Evolutionary conservation across 2,888 invertebrate species (phyloP).

Genomic region (Deladenus siricidicola): DNA sequence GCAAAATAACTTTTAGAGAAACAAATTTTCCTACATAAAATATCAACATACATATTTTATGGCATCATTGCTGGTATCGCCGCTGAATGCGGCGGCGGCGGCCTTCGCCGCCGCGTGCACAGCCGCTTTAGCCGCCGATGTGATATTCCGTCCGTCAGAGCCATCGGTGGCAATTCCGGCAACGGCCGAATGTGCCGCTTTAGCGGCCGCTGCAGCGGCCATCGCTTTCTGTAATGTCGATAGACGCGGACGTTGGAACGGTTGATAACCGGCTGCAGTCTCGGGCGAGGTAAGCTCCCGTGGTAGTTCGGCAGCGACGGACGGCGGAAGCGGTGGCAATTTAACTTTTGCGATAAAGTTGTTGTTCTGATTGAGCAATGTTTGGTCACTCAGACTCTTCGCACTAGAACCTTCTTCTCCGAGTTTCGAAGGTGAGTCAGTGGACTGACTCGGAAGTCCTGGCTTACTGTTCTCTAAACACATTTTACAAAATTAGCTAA

Average conservation of each 20-base stretch:
- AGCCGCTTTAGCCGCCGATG: not conserved
- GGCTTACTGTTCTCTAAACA: too few relatives aligned
- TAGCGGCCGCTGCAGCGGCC: slow-evolving; percentile 11
- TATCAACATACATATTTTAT: not conserved
- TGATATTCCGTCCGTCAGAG: not conserved
- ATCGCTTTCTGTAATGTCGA: not conserved
- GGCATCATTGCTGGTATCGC: not conserved
- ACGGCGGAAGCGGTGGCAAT: too few relatives aligned
- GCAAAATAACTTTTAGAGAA: not conserved
- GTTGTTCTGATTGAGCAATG: too few relatives aligned
- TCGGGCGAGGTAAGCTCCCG: too few relatives aligned
- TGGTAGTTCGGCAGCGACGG: too few relatives aligned
- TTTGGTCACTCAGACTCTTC: too few relatives aligned
- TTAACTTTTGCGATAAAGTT: too few relatives aligned
- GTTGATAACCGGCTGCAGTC: too few relatives aligned
- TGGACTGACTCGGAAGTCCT: too few relatives aligned
- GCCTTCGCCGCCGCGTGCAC: slow-evolving; percentile 1
- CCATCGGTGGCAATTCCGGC: not conserved
- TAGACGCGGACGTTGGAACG: not conserved
- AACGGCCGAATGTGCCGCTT: not conserved
- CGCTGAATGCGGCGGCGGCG: not conserved
- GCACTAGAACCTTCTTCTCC: too few relatives aligned
- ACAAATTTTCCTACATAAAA: not conserved
- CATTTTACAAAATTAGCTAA: too few relatives aligned
- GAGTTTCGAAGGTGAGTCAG: too few relatives aligned